Conservation (phyloP, 2,797 vertebrate species). For the Takifugu rubripes region DNA sequence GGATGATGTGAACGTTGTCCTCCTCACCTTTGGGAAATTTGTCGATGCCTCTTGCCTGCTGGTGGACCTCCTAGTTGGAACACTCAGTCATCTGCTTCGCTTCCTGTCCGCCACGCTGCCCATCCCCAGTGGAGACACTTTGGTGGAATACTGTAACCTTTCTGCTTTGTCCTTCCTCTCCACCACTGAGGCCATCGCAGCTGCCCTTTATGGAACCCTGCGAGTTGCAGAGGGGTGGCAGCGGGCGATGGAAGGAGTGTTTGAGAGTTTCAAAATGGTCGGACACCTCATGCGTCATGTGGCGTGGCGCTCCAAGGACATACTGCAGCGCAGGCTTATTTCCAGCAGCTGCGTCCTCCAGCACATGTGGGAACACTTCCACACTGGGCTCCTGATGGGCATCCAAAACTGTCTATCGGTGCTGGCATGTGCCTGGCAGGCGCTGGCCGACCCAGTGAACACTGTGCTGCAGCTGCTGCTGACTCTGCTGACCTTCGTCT, state of each 20-base stretch:
- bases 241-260: slow-evolving; percentile 66
- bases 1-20: slow-evolving; percentile 55
- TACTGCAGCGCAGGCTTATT: slow-evolving; percentile 77
- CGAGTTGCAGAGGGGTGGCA: slow-evolving; percentile 59
- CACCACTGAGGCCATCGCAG: slow-evolving; percentile 56
- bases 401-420: slow-evolving; percentile 80
- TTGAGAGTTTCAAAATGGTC: slow-evolving; percentile 81
- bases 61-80: slow-evolving; percentile 80
- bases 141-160: slow-evolving; percentile 77
- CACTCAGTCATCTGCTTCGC: slow-evolving; percentile 75
- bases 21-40: slow-evolving; percentile 49
- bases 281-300: slow-evolving; percentile 80
- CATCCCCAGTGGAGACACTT: slow-evolving; percentile 51
- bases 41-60: slow-evolving; percentile 66
- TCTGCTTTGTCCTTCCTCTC: slow-evolving; percentile 62
- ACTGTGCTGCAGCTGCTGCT: slow-evolving; percentile 71
- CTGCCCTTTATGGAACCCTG: slow-evolving; percentile 51
- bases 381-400: slow-evolving; percentile 80
- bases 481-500: slow-evolving; percentile 76
- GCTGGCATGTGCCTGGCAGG: slow-evolving; percentile 74
- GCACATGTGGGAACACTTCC: slow-evolving; percentile 72
- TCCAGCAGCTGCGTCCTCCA: slow-evolving; percentile 40
- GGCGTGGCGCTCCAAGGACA: slow-evolving; percentile 74
- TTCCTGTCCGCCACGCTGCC: slow-evolving; percentile 67
- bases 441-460: slow-evolving; percentile 68